Evolutionary conservation across 2,888 invertebrate genomes (phyloP).

Genomic region (Troides helena): DNA sequence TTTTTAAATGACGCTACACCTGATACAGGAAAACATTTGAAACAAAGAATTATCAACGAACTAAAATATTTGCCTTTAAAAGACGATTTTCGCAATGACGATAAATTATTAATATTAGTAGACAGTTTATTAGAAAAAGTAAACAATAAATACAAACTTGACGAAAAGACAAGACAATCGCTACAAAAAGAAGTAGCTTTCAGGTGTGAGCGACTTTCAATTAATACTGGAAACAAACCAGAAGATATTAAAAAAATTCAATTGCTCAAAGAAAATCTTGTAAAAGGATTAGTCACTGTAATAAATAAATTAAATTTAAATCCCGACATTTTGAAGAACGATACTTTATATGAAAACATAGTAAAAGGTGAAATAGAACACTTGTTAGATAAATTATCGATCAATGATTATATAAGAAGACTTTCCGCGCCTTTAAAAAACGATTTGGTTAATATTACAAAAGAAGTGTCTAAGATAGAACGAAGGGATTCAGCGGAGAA

Average conservation of each 20-base stretch:
- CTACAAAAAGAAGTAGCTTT: slow-evolving; percentile 7
- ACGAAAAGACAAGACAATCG: slow-evolving; percentile 8
- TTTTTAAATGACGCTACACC: background rate
- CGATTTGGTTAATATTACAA: slow-evolving; percentile 27
- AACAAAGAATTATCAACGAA: slow-evolving; percentile 11
- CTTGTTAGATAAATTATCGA: slow-evolving; percentile 50
- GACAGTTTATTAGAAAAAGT: slow-evolving; percentile 14
- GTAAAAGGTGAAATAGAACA: slow-evolving; percentile 61
- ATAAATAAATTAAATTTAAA: slow-evolving; percentile 55
- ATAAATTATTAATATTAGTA: slow-evolving; percentile 14
- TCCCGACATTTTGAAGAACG: slow-evolving; percentile 43
- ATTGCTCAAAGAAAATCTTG: slow-evolving; percentile 13
- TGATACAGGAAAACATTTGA: slow-evolving; percentile 8
- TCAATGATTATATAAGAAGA: slow-evolving; percentile 2
- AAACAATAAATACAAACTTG: slow-evolving; percentile 8
- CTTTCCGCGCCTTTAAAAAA: slow-evolving; percentile 14
- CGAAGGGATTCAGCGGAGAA: slow-evolving; percentile 43
- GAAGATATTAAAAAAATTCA: slow-evolving; percentile 8
- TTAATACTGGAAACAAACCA: background rate
- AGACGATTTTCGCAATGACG: slow-evolving; percentile 6
- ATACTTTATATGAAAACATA: slow-evolving; percentile 52
- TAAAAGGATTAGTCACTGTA: slow-evolving; percentile 13
- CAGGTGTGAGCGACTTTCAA: slow-evolving; percentile 6
- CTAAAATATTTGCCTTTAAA: slow-evolving; percentile 15
- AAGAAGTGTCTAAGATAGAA: slow-evolving; percentile 16